Evolutionary conservation across 2,888 invertebrate species (phyloP).

Genomic region (Cacoxenus indagator): DNA sequence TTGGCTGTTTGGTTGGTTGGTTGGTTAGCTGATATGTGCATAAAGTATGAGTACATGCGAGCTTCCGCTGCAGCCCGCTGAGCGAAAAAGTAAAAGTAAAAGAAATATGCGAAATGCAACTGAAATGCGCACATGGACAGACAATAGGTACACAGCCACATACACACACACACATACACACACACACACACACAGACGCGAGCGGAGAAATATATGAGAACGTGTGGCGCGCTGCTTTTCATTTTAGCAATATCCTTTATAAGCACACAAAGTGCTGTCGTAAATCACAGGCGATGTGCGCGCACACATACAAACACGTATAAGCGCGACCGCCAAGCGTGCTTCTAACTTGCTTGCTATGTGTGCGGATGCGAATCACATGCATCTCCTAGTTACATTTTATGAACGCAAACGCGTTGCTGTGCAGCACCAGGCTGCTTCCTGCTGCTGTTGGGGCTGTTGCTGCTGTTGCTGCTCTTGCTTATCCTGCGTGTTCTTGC

Average conservation of each 20-base stretch:
- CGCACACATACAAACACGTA: slow-evolving; percentile 24
- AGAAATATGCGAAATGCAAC: slow-evolving; percentile 50
- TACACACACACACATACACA: too few relatives aligned
- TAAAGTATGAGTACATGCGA: neutral
- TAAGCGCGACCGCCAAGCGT: slow-evolving; percentile 20
- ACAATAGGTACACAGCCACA: slow-evolving; percentile 35
- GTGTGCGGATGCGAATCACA: slow-evolving; percentile 56
- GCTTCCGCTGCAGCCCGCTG: slow-evolving; percentile 17
- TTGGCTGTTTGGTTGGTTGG: neutral
- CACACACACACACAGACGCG: neutral
- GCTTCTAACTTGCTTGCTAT: slow-evolving; percentile 28
- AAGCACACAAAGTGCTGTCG: slow-evolving; percentile 66
- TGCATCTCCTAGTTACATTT: slow-evolving; percentile 64
- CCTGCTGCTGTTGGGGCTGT: slow-evolving; percentile 24
- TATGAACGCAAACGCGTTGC: slow-evolving; percentile 53
- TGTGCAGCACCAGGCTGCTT: slow-evolving; percentile 18
- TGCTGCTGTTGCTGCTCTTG: slow-evolving; percentile 27
- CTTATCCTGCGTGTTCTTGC: slow-evolving; percentile 23
- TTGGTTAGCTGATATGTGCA: neutral
- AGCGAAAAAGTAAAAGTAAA: slow-evolving; percentile 39
- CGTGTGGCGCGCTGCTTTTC: slow-evolving; percentile 53
- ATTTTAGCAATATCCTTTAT: slow-evolving; percentile 67
- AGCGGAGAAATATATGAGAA: neutral
- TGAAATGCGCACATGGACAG: slow-evolving; percentile 31
- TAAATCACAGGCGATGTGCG: slow-evolving; percentile 58